Conservation (phyloP, 2,797 vertebrate genomes). For the Ptychadena robeensis region DNA sequence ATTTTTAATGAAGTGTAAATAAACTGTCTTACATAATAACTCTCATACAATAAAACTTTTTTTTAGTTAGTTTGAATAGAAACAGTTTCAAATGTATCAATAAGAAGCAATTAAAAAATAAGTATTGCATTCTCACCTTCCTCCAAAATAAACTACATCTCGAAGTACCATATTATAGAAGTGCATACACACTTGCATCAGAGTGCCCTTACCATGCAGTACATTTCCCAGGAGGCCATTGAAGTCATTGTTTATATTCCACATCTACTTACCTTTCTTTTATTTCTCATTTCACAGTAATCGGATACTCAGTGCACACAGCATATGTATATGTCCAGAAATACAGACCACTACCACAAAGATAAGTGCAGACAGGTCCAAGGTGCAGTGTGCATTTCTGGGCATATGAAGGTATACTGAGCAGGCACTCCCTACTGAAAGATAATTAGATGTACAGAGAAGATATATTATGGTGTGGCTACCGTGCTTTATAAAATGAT, state of each 20-base stretch:
- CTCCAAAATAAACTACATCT: neutral
- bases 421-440: no score
- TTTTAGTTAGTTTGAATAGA: neutral
- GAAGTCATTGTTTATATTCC: neutral
- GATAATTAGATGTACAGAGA: no score
- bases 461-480: no score
- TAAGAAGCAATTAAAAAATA: neutral
- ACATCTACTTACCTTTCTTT: neutral
- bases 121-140: neutral
- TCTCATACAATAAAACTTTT: neutral
- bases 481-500: no score
- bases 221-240: neutral
- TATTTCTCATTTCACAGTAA: neutral
- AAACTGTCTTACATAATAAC: neutral
- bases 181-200: neutral
- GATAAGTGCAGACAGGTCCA: neutral
- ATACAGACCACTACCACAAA: neutral
- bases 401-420: no score
- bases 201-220: neutral
- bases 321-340: neutral
- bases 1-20: conserved; percentile 1
- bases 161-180: neutral
- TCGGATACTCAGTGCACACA: neutral
- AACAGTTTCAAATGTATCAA: neutral
- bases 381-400: neutral